Conservation (phyloP, 2,888 invertebrate genomes). For the Drosophila meridionalis region DNA sequence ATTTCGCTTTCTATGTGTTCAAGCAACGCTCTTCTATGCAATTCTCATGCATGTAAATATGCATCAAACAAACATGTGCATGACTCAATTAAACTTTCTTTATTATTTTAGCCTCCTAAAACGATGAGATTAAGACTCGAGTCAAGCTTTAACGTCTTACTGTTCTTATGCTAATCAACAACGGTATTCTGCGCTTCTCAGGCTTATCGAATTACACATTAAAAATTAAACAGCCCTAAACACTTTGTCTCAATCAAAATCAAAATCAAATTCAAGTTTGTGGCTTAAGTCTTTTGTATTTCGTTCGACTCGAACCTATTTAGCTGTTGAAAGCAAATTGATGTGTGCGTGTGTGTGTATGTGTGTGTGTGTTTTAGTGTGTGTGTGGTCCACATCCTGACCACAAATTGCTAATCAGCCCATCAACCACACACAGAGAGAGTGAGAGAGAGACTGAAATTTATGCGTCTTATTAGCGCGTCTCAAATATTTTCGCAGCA, state of each 20-base stretch:
- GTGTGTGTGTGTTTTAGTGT: slow-evolving; percentile 45
- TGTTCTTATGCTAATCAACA: slow-evolving; percentile 7
- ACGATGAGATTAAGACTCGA: not conserved
- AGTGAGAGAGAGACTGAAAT: slow-evolving; percentile 40
- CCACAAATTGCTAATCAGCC: slow-evolving; percentile 71
- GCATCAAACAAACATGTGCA: not conserved
- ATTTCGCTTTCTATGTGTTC: not conserved
- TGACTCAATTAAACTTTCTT: not conserved
- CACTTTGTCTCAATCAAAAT: slow-evolving; percentile 8
- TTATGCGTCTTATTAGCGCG: slow-evolving; percentile 73
- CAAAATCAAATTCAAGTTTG: slow-evolving; percentile 40
- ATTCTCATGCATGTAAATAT: not conserved
- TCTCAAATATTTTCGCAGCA: slow-evolving; percentile 68
- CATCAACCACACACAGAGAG: slow-evolving; percentile 45
- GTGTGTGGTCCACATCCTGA: slow-evolving; percentile 70
- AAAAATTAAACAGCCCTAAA: not conserved
- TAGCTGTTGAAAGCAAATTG: slow-evolving; percentile 54
- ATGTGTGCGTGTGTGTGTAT: slow-evolving; percentile 17
- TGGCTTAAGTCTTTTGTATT: slow-evolving; percentile 51
- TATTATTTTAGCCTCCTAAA: not conserved
- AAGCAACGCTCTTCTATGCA: not conserved
- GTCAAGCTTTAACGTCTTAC: not conserved
- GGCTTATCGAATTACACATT: slow-evolving; percentile 12
- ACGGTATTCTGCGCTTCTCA: not conserved
- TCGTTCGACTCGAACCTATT: slow-evolving; percentile 18